Evolutionary conservation across 2,113 vertebrate genomes (phyloP).

Genomic region (Budorcas taxicolor): DNA sequence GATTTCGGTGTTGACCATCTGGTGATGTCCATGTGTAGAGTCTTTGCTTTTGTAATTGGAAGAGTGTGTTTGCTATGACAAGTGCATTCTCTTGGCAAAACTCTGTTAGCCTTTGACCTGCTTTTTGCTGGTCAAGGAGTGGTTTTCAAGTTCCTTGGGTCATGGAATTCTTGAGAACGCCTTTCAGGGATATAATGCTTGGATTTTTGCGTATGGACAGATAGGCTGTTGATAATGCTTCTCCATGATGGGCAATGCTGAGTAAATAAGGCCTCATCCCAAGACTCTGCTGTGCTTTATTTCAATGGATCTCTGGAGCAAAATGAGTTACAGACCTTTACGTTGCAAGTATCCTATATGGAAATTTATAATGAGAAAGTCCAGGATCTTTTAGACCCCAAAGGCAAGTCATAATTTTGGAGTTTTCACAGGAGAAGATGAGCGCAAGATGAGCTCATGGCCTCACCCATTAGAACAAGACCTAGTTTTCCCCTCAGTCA

Average conservation of each 20-base stretch:
- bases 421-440: neutral
- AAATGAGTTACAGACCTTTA: constrained; percentile 91
- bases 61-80: neutral
- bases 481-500: neutral
- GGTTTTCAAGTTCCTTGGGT: constrained; percentile 98
- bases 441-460: neutral
- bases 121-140: constrained; percentile 89
- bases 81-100: neutral
- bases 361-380: constrained; percentile 99
- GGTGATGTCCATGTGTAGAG: neutral
- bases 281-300: constrained; percentile 95
- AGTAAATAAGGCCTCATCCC: constrained; percentile 95
- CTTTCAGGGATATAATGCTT: constrained; percentile 99
- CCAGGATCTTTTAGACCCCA: constrained; percentile 84
- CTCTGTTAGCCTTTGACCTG: neutral
- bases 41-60: neutral
- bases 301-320: constrained; percentile 90
- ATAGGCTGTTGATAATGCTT: constrained; percentile 99
- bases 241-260: constrained; percentile 98
- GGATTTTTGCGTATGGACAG: constrained; percentile 99
- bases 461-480: neutral
- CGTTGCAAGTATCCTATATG: constrained; percentile 98
- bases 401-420: neutral
- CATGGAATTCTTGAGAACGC: constrained; percentile 98
- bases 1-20: neutral